These are phyloP conservation scores for Aegypius monachus DNA, from an alignment of 2,113 vertebrate species.

Conservation along the genomic window DNA sequence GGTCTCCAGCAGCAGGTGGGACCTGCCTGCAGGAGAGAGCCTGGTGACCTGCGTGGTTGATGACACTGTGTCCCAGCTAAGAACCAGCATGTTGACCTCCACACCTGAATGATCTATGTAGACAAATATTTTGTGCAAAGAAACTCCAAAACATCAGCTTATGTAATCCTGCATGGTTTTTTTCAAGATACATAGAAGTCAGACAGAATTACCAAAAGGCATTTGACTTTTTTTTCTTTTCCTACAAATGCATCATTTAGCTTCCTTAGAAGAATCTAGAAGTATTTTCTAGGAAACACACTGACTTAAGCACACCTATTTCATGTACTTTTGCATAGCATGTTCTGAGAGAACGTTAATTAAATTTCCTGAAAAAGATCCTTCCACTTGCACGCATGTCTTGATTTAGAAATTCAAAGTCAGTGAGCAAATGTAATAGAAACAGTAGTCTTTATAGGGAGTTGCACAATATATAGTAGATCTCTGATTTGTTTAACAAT, in stretches of 20 bases:
- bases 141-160: neutral
- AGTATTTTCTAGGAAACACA: neutral
- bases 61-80: neutral
- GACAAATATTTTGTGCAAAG: neutral
- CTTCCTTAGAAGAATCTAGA: neutral
- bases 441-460: neutral
- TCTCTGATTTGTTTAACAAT: neutral
- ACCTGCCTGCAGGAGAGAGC: neutral
- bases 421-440: neutral
- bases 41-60: fast-evolving
- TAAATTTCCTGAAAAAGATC: neutral
- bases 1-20: neutral
- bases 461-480: neutral
- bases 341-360: neutral
- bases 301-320: neutral
- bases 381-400: neutral
- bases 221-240: neutral
- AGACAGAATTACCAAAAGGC: neutral
- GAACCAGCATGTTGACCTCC: neutral
- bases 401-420: slow-evolving; percentile 1
- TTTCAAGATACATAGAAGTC: neutral
- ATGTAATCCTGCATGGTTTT: neutral
- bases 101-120: neutral
- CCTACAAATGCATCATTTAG: neutral
- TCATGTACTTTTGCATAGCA: neutral